Conservation (phyloP, 2,888 invertebrate genomes). For the Portevinia maculata region DNA sequence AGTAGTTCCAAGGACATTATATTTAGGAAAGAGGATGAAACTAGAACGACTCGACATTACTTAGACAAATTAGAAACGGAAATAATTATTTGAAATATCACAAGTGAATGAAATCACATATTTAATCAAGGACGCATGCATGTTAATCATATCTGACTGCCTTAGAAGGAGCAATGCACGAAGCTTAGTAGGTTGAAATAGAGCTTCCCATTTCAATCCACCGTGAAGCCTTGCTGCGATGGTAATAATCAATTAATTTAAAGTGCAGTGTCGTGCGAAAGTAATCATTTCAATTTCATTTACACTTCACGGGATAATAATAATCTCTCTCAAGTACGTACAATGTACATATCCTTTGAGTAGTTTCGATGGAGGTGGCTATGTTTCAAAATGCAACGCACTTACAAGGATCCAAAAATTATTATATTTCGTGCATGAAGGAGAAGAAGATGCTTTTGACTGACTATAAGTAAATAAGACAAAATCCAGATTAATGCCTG, state of each 20-base stretch:
- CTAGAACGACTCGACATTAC: slow-evolving; percentile 60
- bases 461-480: too few species aligned
- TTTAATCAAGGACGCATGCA: slow-evolving; percentile 8
- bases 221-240: slow-evolving; percentile 18
- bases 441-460: too few species aligned
- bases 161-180: background rate
- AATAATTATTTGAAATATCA: slow-evolving; percentile 46
- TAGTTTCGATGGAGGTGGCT: too few species aligned
- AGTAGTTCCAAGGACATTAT: slow-evolving; percentile 51
- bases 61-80: slow-evolving; percentile 71
- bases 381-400: background rate
- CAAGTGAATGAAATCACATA: background rate
- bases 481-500: too few species aligned
- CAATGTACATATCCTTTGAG: background rate
- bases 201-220: background rate
- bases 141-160: background rate
- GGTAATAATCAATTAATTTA: slow-evolving; percentile 46
- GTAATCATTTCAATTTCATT: slow-evolving; percentile 40
- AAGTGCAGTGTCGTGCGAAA: slow-evolving; percentile 40
- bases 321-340: background rate
- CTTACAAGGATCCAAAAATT: background rate
- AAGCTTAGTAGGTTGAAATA: background rate
- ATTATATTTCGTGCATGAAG: background rate
- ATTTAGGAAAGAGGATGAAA: slow-evolving; percentile 9
- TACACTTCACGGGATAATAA: slow-evolving; percentile 9